Base-by-base conservation (phyloP, 2,113 vertebrate species). In the Eptesicus fuscus region DNA sequence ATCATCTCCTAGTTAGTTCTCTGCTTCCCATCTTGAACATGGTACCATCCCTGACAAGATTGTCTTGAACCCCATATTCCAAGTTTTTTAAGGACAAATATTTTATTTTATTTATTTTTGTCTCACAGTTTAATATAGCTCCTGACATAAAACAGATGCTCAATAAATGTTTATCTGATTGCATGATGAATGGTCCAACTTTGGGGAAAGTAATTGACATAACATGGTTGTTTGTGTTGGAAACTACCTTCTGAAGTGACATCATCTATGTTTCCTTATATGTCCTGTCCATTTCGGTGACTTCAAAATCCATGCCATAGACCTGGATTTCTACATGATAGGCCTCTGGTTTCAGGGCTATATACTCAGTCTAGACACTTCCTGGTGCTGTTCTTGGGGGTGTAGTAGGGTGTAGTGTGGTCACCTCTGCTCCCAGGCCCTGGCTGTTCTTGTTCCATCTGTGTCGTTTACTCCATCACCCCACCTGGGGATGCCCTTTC, bases 71-170 rank as follows among this genome's bases (percentile, higher is more conserved):
- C 10, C 79, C 44, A 70, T 7, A 40, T 47, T 93, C 20, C 23
- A 83, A 83, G 32, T 22, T 83, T 65, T 79, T 95, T 93, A 91
- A 94, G 42, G 63, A 79, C 49, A 91, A 73, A 80, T 22, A 63
- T 87, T 85, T 83, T 77, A n/a, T 89, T 83, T 42, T 20, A 22
- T 73, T 96, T 88, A 37, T 59, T 95, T 94, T 90, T 84, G 30
- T 73, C 35, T 93, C 59, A 47, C 91, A 93, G 74, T 88, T 17
- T 42, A 56, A 22, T 40, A 56, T 40, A 93, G 47, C 2, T 88
- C 67, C 63, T 93, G 86, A 37, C 42, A 86, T n/a, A 74, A 91
- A 86, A 76, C 30, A 84, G 35, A 92, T 83, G 63, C 22, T 80
- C n/a, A 79, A 22, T 63, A 83, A 77, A 61, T 90, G 9, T 87